Conservation (phyloP, 2,797 vertebrate species). For the Clarias pachynema region DNA sequence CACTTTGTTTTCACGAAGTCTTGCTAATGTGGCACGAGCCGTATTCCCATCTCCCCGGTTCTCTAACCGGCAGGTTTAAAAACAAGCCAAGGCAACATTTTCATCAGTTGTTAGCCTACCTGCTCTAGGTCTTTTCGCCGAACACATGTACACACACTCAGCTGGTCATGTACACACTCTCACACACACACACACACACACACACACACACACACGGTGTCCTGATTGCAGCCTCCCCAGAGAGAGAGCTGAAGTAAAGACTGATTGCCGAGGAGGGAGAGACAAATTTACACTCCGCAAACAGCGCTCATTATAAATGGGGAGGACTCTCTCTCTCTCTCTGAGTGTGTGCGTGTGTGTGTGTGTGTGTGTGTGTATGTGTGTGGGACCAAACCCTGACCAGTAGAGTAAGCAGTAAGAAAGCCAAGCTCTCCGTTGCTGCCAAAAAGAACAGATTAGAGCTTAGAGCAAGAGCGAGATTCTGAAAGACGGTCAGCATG, state of each 20-base stretch:
- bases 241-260: constrained; percentile 56
- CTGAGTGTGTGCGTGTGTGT: no score
- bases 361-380: constrained; percentile 33
- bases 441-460: constrained; percentile 56
- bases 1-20: constrained; percentile 29
- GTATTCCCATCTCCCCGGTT: constrained; percentile 22
- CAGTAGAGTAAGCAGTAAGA: constrained; percentile 51
- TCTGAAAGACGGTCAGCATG: constrained; percentile 25
- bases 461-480: constrained; percentile 35
- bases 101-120: constrained; percentile 37
- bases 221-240: constrained; percentile 54
- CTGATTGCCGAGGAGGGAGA: constrained; percentile 57
- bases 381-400: constrained; percentile 44
- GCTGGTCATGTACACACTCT: neutral
- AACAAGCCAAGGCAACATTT: constrained; percentile 11
- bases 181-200: constrained; percentile 14
- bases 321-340: constrained; percentile 23
- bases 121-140: constrained; percentile 32
- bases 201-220: constrained; percentile 37
- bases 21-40: constrained; percentile 4
- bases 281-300: constrained; percentile 57
- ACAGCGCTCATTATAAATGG: constrained; percentile 56
- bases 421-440: constrained; percentile 51
- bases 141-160: constrained; percentile 21
- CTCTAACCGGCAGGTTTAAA: constrained; percentile 22